These are phyloP conservation scores for Troides helena DNA, from an alignment of 2,888 invertebrate genomes.

Conservation along the genomic window DNA sequence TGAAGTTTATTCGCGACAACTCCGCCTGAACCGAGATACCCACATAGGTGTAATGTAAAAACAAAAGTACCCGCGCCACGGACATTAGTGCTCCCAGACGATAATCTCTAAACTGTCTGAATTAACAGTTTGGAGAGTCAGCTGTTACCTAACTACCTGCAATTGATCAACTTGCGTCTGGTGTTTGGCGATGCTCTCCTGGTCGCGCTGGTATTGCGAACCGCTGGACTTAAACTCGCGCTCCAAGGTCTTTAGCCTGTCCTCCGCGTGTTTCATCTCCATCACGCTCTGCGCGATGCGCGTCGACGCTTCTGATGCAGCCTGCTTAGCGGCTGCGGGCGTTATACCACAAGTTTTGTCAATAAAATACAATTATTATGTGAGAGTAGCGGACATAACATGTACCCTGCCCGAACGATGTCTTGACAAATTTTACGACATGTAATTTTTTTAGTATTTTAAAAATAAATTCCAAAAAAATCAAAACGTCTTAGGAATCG, in stretches of 20 bases:
- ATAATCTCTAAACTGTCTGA: too few species aligned
- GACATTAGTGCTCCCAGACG: too few species aligned
- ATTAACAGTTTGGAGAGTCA: too few species aligned
- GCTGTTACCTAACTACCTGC: constrained; percentile 53
- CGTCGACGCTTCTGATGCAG: constrained; percentile 87
- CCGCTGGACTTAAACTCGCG: constrained; percentile 84
- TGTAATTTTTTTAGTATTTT: too few species aligned
- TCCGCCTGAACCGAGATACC: constrained; percentile 58
- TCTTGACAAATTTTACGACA: too few species aligned
- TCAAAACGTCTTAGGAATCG: too few species aligned
- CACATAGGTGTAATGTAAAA: too few species aligned
- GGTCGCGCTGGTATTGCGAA: constrained; percentile 84
- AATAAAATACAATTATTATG: constrained; percentile 12
- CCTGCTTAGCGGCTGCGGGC: constrained; percentile 84
- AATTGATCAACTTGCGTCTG: constrained; percentile 62
- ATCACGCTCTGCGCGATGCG: constrained; percentile 88
- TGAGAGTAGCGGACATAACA: not conserved
- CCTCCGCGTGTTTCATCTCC: constrained; percentile 83
- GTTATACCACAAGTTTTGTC: not conserved
- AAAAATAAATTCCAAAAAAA: too few species aligned
- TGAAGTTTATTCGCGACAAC: constrained; percentile 78
- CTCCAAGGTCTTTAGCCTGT: constrained; percentile 83
- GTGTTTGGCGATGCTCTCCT: constrained; percentile 70
- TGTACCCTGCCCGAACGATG: too few species aligned
- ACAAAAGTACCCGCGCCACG: too few species aligned